These are phyloP conservation scores for Ammodramus savannarum DNA, from an alignment of 2,113 vertebrate genomes.

Conservation along the genomic window DNA sequence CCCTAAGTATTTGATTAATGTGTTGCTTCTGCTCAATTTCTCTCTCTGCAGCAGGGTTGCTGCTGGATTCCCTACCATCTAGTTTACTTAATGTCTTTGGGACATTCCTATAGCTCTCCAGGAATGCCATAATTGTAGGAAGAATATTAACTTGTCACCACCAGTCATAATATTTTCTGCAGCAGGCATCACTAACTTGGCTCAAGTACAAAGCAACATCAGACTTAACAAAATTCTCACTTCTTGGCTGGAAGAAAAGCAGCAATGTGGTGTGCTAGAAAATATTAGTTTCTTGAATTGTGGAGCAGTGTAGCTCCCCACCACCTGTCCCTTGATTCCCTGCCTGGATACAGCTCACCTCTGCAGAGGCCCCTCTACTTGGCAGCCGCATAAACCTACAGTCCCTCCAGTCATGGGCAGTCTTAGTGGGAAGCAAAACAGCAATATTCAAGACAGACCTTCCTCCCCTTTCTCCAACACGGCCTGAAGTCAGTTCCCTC, in stretches of 20 bases:
- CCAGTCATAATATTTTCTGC: constrained; percentile 16
- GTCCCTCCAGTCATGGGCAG: too few species aligned
- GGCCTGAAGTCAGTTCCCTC: rapidly evolving
- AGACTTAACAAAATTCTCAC: background rate
- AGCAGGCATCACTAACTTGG: background rate
- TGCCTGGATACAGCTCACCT: background rate
- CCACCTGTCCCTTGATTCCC: rapidly evolving
- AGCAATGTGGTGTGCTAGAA: background rate
- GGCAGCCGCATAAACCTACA: background rate
- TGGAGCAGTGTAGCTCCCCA: background rate
- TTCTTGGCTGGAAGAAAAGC: background rate
- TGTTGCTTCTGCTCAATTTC: background rate
- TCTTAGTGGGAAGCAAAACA: background rate
- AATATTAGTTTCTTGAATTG: background rate
- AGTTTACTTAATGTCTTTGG: background rate
- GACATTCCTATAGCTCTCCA: background rate
- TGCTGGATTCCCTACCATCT: background rate
- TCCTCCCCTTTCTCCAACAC: background rate
- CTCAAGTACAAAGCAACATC: background rate
- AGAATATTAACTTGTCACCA: background rate
- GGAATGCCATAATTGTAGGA: background rate
- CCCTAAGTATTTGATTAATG: background rate
- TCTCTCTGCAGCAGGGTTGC: background rate
- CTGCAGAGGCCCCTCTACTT: background rate
- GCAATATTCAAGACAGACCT: background rate